These are phyloP conservation scores for Aulostomus chinensis DNA, from an alignment of 2,797 vertebrate species.

Conservation along the genomic window DNA sequence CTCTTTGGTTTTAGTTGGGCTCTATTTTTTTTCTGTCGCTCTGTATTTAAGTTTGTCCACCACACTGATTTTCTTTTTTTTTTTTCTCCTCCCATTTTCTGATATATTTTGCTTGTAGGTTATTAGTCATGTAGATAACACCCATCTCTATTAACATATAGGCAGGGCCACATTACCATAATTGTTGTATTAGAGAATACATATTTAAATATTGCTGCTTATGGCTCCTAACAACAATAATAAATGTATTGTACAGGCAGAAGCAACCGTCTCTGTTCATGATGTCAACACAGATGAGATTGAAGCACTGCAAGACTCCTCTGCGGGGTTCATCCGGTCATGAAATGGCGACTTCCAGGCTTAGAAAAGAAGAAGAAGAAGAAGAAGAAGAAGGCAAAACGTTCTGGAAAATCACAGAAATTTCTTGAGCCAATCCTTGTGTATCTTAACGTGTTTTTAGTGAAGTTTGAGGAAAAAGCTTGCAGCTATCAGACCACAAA, in stretches of 20 bases:
- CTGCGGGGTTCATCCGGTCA: no score
- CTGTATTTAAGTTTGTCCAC: constrained; percentile 22
- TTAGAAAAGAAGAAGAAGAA: no score
- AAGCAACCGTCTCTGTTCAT: constrained; percentile 7
- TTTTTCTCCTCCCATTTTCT: constrained; percentile 11
- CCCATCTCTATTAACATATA: constrained; percentile 73
- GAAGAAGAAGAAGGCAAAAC: no score
- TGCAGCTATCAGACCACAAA: no score
- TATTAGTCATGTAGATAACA: constrained; percentile 80
- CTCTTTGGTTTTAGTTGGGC: not conserved
- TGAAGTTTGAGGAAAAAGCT: no score
- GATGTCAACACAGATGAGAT: no score
- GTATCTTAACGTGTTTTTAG: no score
- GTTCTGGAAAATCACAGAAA: no score
- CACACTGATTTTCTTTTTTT: constrained; percentile 20
- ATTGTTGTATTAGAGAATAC: constrained; percentile 80
- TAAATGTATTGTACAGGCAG: constrained; percentile 86
- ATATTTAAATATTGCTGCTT: constrained; percentile 82
- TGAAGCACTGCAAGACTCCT: no score
- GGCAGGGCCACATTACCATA: constrained; percentile 79
- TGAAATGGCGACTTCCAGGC: no score
- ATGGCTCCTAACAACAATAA: constrained; percentile 80
- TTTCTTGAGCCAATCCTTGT: no score
- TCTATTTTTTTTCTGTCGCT: constrained; percentile 2
- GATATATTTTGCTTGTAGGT: constrained; percentile 74